Evolutionary conservation across 2,797 vertebrate genomes (phyloP), one percentile per base, ranked within the genome.

Genomic region (Knipowitschia caucasica): DNA sequence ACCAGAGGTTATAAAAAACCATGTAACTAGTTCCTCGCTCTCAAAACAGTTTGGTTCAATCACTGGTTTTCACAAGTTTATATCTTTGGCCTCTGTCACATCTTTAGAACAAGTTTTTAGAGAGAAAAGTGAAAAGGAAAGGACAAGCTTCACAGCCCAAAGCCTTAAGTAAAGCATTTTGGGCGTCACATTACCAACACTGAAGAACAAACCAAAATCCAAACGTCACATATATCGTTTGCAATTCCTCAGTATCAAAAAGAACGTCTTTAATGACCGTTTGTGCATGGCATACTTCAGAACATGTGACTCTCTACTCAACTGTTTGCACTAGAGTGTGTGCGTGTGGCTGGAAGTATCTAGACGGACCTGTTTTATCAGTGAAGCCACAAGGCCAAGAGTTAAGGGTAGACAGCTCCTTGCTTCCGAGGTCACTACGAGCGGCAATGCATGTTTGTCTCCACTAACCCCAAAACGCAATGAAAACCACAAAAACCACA

Each of bases 301-400:
- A 59, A 54, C 34, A 27, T 14, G 11, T 46, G 52, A 40, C 62
- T 53, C 43, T 0, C 3, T 58, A 44, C 17, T 1, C 15, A 40
- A 27, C n/a, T 70, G 45, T 59, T 55, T 61, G 56, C 45, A 31
- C 14, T 54, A 29, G 39, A 30, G 56, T 7, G 56, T 56, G 61
- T 47, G 43, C n/a, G 50, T 53, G 53, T 2, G 18, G 46, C 78
- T 74, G 50, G n/a, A 74, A 63, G 58, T 49, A 50, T 53, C 77
- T 73, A 56, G 69, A 80, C 61, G 29, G 51, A 87, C 85, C 79
- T 73, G 86, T 89, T 88, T 56, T 77, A 67, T 79, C 69, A 67
- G 59, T 79, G 49, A 63, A 24, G 45, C 55, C 62, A 55, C 60
- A 58, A 71, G 64, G 66, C 64, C 18, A 51, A 49, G 36, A 61